phyloP scores from a whole-genome alignment of 1,140 invertebrate species.

The Apis cerana region DNA sequence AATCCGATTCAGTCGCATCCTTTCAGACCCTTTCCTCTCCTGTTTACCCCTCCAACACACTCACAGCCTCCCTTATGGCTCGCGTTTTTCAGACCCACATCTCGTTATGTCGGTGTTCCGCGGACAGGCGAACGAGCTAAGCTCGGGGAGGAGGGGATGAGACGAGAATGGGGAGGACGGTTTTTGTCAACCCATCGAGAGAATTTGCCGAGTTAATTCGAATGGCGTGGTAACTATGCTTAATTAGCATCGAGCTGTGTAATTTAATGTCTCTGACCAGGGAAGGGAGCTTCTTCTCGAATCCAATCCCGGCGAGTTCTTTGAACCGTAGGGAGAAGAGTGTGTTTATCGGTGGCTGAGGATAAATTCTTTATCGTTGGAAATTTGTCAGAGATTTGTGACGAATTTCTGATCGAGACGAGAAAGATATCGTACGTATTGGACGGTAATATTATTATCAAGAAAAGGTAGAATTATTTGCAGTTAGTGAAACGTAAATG shows the following conservation, averaged over 20 bases:
- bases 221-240: slow-evolving; percentile 28
- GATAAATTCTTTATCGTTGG: too few species aligned
- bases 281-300: slow-evolving; percentile 9
- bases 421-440: too few species aligned
- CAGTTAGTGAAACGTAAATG: too few species aligned
- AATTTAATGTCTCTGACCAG: slow-evolving; percentile 40
- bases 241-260: slow-evolving; percentile 46
- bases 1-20: slow-evolving; percentile 64
- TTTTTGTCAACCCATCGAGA: slow-evolving; percentile 56
- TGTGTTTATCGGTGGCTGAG: too few species aligned
- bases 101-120: slow-evolving; percentile 36
- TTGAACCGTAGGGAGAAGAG: background rate
- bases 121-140: background rate
- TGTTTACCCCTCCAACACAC: background rate
- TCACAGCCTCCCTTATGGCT: background rate
- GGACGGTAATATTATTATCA: too few species aligned
- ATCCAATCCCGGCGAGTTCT: background rate
- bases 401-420: too few species aligned
- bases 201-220: slow-evolving; percentile 57
- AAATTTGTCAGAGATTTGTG: too few species aligned
- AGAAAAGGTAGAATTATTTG: too few species aligned
- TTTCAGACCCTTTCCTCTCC: slow-evolving; percentile 10
- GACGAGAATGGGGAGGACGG: slow-evolving; percentile 19
- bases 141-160: background rate
- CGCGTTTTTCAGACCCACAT: slow-evolving; percentile 34